Evolutionary conservation across 2,888 invertebrate genomes (phyloP), one percentile per base, ranked within the genome.

Genomic region (Hypomecis atomaria): DNA sequence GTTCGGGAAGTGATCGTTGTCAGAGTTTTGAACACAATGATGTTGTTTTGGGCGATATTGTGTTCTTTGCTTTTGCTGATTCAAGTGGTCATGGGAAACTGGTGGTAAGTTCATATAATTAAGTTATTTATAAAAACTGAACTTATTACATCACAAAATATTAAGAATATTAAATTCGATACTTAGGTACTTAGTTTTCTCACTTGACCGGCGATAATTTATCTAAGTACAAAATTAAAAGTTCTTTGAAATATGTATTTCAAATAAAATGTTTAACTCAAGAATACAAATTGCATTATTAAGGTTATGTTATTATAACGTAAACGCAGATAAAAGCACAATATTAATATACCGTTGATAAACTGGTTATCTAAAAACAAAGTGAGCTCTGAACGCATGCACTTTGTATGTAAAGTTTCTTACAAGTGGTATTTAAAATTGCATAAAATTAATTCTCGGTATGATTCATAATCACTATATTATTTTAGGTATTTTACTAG

Each of bases 41-140:
- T 84, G 89, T 78, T 90, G 72, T 79, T 90, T 82, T 88, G 88
- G 88, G 89, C 86, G 86, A 81, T 89, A 76, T 74, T 89, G 75
- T 87, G 84, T 72, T 84, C 78, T 69, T 75, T 89, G 65, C 75
- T 90, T 57, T 72, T 92, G 61, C 75, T 90, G 59, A 79, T 86
- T 66, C 86, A 91, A 71, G 86, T 85, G 53, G 91, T 87, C 65
- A 70, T 85, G 66, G 89, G 87, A 64, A 90, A 88, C 67, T 92
- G 92, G 92, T 92, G 92, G 92, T 92, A 84, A 91, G 92, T 88
- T 52, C 23, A 23, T 23, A 2, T 23, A 23, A 23, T 23, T 23
- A 23, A 23, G 23, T 23, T 23, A 23, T 23, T 23, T 23, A 23
- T 23, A 23, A 23, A 23, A 23, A 23, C 3, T 23, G 3, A 23